These are phyloP conservation scores for Crotalus adamanteus DNA, from an alignment of 2,797 vertebrate genomes.

Conservation along the genomic window DNA sequence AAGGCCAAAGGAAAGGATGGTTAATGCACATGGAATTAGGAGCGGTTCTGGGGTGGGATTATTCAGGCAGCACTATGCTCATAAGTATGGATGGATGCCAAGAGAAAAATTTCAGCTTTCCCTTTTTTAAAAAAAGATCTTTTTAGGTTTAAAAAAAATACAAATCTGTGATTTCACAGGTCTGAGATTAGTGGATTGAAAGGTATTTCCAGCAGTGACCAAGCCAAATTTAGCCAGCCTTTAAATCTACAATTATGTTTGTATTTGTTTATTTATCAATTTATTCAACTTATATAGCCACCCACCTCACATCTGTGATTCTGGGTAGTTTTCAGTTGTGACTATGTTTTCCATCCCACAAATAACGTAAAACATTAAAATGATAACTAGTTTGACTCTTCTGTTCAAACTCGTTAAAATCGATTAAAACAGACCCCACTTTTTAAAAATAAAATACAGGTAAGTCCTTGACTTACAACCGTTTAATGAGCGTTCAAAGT, in stretches of 20 bases:
- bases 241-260: background rate
- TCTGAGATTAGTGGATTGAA: background rate
- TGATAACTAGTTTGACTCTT: background rate
- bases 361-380: background rate
- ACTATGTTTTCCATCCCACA: background rate
- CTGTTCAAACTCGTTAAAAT: background rate
- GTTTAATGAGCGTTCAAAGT: background rate
- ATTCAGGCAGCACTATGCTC: background rate
- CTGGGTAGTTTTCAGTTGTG: background rate
- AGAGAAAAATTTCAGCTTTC: background rate
- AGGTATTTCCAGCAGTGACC: background rate
- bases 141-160: background rate
- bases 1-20: constrained; percentile 10
- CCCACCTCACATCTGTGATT: background rate
- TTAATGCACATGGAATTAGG: background rate
- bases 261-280: background rate
- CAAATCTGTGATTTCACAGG: background rate
- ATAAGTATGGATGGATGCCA: background rate
- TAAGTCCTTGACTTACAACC: background rate
- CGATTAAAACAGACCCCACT: background rate
- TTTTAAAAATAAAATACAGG: background rate
- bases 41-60: background rate
- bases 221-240: background rate
- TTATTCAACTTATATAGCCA: background rate
- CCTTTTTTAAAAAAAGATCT: background rate